Base-by-base conservation (phyloP, 2,888 invertebrate species). In the Rotaria socialis region DNA sequence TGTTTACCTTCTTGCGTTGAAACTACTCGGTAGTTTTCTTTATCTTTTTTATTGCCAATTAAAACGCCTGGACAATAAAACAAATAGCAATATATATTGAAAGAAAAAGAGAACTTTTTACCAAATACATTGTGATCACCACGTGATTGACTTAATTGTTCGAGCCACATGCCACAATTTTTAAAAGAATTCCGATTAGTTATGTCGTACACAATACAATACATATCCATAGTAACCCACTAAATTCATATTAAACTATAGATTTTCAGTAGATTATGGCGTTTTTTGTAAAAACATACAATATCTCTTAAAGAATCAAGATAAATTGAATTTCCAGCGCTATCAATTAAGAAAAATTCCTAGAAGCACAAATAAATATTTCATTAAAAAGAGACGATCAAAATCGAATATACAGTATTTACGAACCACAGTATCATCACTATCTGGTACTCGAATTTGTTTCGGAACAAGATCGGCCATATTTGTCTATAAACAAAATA, bases 401-500 rank as follows among this genome's bases (percentile, higher is more conserved):
- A 19, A 19, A 41, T 19, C 3, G 11, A 19, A 10, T 67, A 67
- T 24, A 10, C 35, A 41, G 35, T 35, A 35, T 10, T n/a, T 41
- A 80, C 80, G 10, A 41, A 80, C 86, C 50, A 86, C 86, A 22
- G 85, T 80, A 43, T 86, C 85, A 75, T 86, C 74, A 8, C 35
- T 85, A 35, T 86, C 86, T 58, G 86, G 85, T 22, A 86, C 58
- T n/a, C 85, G 86, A 86, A 86, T 84, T 84, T 86, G 86, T 85
- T 86, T 86, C 4, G 85, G 75, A 27, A 86, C 75, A 16, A 86
- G 47, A 41, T 86, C 86, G n/a, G 86, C 85, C 80, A 86, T 55
- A 52, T 56, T 85, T 22, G 86, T 86, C 86, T 86, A 75, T 19
- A 27, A n/a, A 35, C 35, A 35, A 35, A 35, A 35, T 35, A 35